A percentile compares a stretch with the other conserved stretches of the same genome.
These are phyloP conservation scores for Electrophaes corylata DNA, from an alignment of 2,888 invertebrate species.

Conservation along the genomic window DNA sequence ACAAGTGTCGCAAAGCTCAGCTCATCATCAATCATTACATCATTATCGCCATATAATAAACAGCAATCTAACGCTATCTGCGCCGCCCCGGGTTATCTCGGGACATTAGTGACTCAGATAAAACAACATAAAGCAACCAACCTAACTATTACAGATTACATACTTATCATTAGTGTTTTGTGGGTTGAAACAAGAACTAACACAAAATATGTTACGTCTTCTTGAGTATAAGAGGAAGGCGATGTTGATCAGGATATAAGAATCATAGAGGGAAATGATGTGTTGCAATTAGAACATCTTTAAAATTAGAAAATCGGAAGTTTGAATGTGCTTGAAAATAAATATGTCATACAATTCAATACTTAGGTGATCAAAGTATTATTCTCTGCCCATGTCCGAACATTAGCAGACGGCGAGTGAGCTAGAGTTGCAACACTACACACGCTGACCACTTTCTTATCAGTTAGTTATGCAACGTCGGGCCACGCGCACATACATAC, in stretches of 20 bases:
- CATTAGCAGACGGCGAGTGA: too few species aligned
- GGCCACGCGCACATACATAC: not conserved
- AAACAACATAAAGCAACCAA: constrained; percentile 4
- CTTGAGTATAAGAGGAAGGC: not conserved
- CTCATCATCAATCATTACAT: constrained; percentile 16
- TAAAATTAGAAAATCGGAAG: too few species aligned
- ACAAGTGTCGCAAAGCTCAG: not conserved
- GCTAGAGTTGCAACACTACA: not conserved
- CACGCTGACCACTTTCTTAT: constrained; percentile 13
- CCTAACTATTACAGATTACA: constrained; percentile 4
- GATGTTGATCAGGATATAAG: too few species aligned
- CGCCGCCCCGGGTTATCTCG: constrained; percentile 10
- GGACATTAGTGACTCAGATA: constrained; percentile 21
- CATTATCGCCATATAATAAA: constrained; percentile 9
- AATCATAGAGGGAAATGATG: too few species aligned
- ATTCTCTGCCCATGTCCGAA: too few species aligned
- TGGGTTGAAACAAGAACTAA: not conserved
- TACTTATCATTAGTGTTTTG: not conserved
- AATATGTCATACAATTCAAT: too few species aligned
- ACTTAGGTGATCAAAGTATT: too few species aligned
- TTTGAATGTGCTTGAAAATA: too few species aligned
- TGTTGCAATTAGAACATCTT: too few species aligned
- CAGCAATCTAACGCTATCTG: constrained; percentile 7
- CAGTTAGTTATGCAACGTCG: constrained; percentile 10
- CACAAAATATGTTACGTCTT: not conserved